A percentile compares a stretch with the other conserved stretches of the same genome.
Conservation (phyloP, 2,797 vertebrate species). For the Rhabdophis nuchalis region DNA sequence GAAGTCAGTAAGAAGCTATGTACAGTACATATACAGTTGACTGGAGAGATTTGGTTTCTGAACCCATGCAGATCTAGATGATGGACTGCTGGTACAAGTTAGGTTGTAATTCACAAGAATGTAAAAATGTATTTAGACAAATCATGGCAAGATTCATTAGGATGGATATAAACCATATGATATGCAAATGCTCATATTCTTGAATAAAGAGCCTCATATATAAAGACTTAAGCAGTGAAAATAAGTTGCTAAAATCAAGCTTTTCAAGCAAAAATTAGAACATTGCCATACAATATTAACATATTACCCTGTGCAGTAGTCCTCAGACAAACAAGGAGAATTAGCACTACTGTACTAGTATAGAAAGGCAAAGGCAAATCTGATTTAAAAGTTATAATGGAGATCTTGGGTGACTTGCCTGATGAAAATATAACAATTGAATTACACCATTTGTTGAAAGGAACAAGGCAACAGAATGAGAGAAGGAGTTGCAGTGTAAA, state of each 20-base stretch:
- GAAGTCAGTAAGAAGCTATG: not conserved
- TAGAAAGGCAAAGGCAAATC: not conserved
- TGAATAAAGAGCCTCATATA: not conserved
- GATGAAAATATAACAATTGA: not conserved
- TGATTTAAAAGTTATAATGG: not conserved
- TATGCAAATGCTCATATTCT: not conserved
- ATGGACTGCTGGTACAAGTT: not conserved
- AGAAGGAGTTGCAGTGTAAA: not conserved
- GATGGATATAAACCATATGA: not conserved
- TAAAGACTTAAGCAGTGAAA: not conserved
- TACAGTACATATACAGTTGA: not conserved
- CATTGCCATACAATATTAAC: not conserved
- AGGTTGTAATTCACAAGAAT: not conserved
- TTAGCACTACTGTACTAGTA: not conserved
- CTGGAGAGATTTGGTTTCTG: not conserved
- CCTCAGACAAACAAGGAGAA: not conserved
- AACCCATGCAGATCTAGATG: not conserved
- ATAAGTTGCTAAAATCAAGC: not conserved
- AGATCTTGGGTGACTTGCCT: not conserved
- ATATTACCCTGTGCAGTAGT: not conserved
- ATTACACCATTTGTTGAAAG: not conserved
- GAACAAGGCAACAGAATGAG: not conserved
- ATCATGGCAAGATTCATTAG: not conserved
- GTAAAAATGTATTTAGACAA: not conserved
- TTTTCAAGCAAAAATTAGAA: not conserved